Percentiles rank a stretch among this genome's conserved stretches.
Evolutionary conservation across 2,797 vertebrate genomes (phyloP).

Genomic region (Falco biarmicus): DNA sequence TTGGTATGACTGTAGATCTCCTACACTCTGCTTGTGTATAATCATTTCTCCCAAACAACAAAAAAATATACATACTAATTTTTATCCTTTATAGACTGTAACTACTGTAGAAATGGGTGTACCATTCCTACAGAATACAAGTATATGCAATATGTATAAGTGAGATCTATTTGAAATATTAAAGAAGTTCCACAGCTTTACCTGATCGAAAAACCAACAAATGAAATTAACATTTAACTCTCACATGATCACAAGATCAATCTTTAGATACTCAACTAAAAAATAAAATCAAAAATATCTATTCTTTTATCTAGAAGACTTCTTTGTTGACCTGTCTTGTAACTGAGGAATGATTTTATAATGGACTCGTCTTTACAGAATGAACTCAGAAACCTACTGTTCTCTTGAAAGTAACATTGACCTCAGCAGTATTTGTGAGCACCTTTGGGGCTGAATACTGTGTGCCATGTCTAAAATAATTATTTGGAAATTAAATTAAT

Average conservation of each 20-base stretch:
- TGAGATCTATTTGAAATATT: neutral
- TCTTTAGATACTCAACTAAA: neutral
- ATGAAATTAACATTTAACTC: neutral
- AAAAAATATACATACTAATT: neutral
- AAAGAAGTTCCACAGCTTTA: neutral
- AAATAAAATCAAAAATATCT: neutral
- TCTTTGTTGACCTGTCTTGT: neutral
- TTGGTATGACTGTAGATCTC: neutral
- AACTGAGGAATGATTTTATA: neutral
- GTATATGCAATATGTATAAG: neutral
- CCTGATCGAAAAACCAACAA: neutral
- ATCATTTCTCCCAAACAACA: neutral
- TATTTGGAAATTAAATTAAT: neutral
- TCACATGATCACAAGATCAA: rapidly evolving
- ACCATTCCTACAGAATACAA: neutral
- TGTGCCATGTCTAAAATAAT: neutral
- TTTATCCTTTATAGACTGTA: neutral
- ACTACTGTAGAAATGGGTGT: neutral
- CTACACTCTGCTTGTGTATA: neutral
- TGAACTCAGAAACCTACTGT: neutral
- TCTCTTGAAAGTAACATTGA: neutral
- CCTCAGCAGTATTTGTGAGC: neutral
- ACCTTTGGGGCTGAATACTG: neutral
- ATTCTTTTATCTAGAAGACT: neutral
- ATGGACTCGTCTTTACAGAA: neutral